Conservation (phyloP, 2,113 vertebrate species). For the Tachuris rubrigastra region DNA sequence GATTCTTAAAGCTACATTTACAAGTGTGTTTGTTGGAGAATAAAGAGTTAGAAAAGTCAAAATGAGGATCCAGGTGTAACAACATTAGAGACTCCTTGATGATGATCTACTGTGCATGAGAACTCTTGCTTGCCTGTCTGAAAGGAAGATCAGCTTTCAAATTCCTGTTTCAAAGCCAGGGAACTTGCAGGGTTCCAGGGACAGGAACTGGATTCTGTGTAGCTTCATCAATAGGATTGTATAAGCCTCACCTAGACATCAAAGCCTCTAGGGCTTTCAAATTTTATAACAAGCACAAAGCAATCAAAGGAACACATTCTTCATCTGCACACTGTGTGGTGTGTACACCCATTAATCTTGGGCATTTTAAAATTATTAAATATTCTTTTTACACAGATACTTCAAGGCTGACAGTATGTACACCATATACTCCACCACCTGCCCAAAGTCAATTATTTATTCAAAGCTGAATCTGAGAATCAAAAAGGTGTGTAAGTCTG, state of each 20-base stretch:
- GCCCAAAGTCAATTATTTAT: neutral
- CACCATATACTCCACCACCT: neutral
- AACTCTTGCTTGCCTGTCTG: neutral
- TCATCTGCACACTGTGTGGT: neutral
- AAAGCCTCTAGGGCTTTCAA: neutral
- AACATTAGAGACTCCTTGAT: neutral
- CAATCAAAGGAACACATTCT: neutral
- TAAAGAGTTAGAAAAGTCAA: neutral
- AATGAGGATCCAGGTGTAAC: neutral
- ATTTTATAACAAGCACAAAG: neutral
- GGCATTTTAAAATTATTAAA: neutral
- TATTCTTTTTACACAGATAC: neutral
- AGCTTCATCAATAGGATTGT: neutral
- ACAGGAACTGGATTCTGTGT: neutral
- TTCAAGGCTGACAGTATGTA: neutral
- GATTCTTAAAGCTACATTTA: neutral
- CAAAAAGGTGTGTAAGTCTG: neutral
- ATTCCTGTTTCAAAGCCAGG: neutral
- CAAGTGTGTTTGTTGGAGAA: neutral
- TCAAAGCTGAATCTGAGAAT: neutral
- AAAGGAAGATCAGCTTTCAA: neutral
- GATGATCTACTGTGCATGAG: neutral
- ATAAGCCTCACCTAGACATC: neutral
- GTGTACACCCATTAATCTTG: too few species aligned
- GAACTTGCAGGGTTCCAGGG: neutral